These are phyloP conservation scores for Synergus itoensis DNA, from an alignment of 2,888 invertebrate genomes.

Conservation along the genomic window DNA sequence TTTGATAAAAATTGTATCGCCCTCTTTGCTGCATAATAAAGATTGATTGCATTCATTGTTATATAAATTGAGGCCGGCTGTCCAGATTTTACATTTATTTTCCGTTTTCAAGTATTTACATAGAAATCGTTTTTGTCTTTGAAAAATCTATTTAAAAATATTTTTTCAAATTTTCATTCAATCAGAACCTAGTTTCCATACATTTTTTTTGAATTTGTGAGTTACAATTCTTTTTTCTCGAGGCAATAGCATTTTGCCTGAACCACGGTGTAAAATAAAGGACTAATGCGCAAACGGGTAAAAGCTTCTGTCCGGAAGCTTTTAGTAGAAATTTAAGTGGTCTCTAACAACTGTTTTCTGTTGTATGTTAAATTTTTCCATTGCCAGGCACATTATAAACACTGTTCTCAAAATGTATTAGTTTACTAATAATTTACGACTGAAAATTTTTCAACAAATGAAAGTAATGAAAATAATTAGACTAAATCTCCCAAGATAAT, in stretches of 20 bases:
- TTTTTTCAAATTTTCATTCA: no score
- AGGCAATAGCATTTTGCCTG: conserved; percentile 43
- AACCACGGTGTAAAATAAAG: conserved; percentile 55
- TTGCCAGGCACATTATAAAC: background rate
- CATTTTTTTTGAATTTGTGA: background rate
- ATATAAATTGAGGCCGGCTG: background rate
- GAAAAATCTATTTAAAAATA: background rate
- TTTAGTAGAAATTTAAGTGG: conserved; percentile 64
- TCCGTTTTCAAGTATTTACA: background rate
- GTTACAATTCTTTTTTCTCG: background rate
- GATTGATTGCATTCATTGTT: conserved; percentile 13
- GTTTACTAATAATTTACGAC: conserved; percentile 19
- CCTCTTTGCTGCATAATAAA: background rate
- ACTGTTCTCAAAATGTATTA: conserved; percentile 28
- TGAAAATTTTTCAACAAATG: background rate
- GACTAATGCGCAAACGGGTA: conserved; percentile 57
- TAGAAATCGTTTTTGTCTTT: background rate
- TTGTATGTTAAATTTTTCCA: conserved; percentile 56
- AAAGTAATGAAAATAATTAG: background rate
- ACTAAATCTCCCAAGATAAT: background rate
- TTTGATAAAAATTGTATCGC: background rate
- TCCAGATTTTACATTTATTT: background rate
- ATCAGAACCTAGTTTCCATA: no score
- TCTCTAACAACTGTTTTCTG: conserved; percentile 57
- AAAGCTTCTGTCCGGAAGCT: conserved; percentile 57